Base-by-base conservation (phyloP, 2,797 vertebrate genomes). In the Hipposideros larvatus region DNA sequence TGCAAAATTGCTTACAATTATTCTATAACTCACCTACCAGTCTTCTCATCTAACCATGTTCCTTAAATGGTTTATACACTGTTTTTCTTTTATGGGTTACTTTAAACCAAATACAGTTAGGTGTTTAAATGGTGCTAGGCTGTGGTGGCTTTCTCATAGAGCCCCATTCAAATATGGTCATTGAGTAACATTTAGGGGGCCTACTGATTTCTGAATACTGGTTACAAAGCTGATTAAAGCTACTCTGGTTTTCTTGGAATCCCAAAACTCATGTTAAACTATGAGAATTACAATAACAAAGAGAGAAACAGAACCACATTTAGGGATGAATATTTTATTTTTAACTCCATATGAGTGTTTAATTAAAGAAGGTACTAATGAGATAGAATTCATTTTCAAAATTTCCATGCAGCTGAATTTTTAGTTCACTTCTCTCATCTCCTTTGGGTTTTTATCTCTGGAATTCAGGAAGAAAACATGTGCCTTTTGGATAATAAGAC, bases 381-480 rank as follows among this genome's bases (percentile, higher is more conserved):
- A 93, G 48, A 66, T 22, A 90, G 4, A 65, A 59, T 70, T 88
- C 2, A 43, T 73, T 96, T 93, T 63, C 43, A 46, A 96, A 92
- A 86, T 90, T 89, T 57, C 26, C 86, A 10, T 18, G 22, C 31
- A 48, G 71, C 43, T 41, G 48, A 65, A 84, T n/a, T 92, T 95
- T 87, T 37, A 61, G 98, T 95, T 97, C 95, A 93, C 84, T 83
- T 83, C 94, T 96, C 96, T 98, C 98, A 98, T 98, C 98, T 98
- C 98, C 75, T 98, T 97, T 73, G 73, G 90, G 57, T 65, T 97
- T 97, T 98, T 97, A 98, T 98, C 98, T 98, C 93, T 97, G 96
- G 98, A 97, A 97, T 98, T 98, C 95, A 97, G 97, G 96, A 96
- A 97, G 85, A 97, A 98, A 98, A 97, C 98, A 97, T 96, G 95